These are phyloP conservation scores for Aphidius ervi DNA, from an alignment of 1,140 invertebrate species.

Conservation along the genomic window DNA sequence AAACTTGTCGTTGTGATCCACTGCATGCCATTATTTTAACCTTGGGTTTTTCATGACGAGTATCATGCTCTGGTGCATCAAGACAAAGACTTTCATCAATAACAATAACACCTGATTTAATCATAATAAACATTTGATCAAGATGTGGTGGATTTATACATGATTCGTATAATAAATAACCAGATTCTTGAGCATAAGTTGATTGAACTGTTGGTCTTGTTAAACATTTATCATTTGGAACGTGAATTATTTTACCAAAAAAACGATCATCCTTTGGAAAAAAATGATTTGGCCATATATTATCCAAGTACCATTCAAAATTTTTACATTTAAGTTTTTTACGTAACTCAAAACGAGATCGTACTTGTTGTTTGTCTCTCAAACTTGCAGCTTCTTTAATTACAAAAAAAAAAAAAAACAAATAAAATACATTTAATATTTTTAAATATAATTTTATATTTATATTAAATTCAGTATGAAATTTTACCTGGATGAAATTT, in stretches of 20 bases:
- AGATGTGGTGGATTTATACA: conserved; percentile 53
- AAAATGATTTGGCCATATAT: conserved; percentile 88
- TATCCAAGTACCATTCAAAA: conserved; percentile 95
- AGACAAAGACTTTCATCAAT: conserved; percentile 72
- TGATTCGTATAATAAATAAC: conserved; percentile 58
- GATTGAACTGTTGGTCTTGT: conserved; percentile 57
- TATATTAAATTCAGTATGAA: not conserved
- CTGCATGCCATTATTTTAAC: conserved; percentile 67
- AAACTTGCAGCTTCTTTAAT: conserved; percentile 58
- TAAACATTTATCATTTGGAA: conserved; percentile 57
- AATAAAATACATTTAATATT: conserved; percentile 12
- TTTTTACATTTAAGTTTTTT: conserved; percentile 77
- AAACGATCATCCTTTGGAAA: conserved; percentile 79
- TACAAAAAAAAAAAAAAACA: conserved; percentile 19
- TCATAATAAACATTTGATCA: conserved; percentile 73
- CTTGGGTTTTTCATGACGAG: conserved; percentile 49
- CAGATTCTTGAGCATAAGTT: conserved; percentile 59
- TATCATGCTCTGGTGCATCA: conserved; percentile 60
- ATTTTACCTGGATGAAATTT: conserved; percentile 67
- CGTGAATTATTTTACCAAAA: conserved; percentile 68
- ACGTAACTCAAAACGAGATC: conserved; percentile 68
- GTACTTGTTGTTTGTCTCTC: conserved; percentile 65
- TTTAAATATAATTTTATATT: not conserved
- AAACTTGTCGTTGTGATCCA: conserved; percentile 59
- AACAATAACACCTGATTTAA: conserved; percentile 62